Evolutionary conservation across 2,888 invertebrate genomes (phyloP), one percentile per base, ranked within the genome.

Genomic region (Drosophila quinaria): DNA sequence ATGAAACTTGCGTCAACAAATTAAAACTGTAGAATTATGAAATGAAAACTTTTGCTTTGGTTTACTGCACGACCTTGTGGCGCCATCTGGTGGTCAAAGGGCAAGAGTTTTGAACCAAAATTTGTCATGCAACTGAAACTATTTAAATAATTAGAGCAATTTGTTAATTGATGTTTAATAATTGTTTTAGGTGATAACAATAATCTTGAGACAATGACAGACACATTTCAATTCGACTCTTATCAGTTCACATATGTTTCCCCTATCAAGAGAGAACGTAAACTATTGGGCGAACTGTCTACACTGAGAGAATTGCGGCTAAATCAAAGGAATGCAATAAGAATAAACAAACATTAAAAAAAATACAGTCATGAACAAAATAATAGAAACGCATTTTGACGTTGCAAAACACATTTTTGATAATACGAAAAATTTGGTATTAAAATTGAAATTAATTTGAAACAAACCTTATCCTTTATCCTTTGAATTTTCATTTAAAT

Each of bases 1-100:
- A 47, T 13, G 47, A 15, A 29, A 50, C 19, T 59, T 59, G 49
- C 49, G 39, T 59, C 59, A 59, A 42, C 42, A 10, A 29, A n/a
- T 13, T 13, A 17, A 31, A 55, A 11, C 35, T 22, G 11, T 13
- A 35, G n/a, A 31, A 31, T 35, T 35, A 37, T 58, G n/a, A 17
- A 39, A 25, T 39, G 4, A 35, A 46, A 47, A 25, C 44, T 56
- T 35, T 39, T 51, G 46, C 46, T 25, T 25, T 25, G 9, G 51
- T 6, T 10, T 3, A 37, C 13, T 25, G 51, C 35, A 10, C 15
- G 25, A 15, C 25, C 37, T 59, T 49, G 59, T 11, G 37, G 44
- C 44, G 22, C 17, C 10, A 10, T 41, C 41, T 41, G 50, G 47
- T 22, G n/a, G 25, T 3, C 39, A 41, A 39, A 29, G 41, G 54